These are phyloP conservation scores for Dipus sagitta DNA, from an alignment of 2,797 vertebrate species.

Conservation along the genomic window DNA sequence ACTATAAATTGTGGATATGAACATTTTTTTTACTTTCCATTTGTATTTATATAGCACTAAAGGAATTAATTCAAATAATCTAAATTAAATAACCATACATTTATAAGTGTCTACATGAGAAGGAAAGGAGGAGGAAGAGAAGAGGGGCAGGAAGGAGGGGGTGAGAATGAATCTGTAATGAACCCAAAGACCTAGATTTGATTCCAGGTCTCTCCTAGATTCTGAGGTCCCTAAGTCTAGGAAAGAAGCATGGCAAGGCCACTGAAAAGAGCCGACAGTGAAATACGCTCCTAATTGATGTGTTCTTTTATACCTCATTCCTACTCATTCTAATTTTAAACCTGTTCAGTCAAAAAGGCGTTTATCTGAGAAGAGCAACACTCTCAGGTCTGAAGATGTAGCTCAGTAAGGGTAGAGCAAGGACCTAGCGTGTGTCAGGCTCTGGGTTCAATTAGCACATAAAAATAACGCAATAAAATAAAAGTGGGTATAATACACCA, in stretches of 20 bases:
- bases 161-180: too few species aligned
- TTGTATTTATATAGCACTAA: constrained; percentile 25
- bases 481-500: background rate
- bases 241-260: background rate
- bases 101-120: background rate
- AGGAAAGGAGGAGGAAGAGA: background rate
- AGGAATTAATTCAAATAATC: constrained; percentile 25
- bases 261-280: background rate
- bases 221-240: background rate
- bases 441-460: too few species aligned
- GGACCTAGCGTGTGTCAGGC: too few species aligned
- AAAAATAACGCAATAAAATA: too few species aligned
- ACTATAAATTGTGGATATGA: background rate
- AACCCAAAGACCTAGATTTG: background rate
- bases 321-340: constrained; percentile 24
- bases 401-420: too few species aligned
- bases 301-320: background rate
- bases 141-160: too few species aligned
- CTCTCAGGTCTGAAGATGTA: too few species aligned
- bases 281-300: background rate
- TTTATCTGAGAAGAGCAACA: too few species aligned
- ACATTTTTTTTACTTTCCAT: constrained; percentile 32
- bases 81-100: constrained; percentile 33
- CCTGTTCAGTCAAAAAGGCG: background rate
- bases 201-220: background rate